These are phyloP conservation scores for Pyrrhosoma nymphula DNA, from an alignment of 2,888 invertebrate species.

Conservation along the genomic window DNA sequence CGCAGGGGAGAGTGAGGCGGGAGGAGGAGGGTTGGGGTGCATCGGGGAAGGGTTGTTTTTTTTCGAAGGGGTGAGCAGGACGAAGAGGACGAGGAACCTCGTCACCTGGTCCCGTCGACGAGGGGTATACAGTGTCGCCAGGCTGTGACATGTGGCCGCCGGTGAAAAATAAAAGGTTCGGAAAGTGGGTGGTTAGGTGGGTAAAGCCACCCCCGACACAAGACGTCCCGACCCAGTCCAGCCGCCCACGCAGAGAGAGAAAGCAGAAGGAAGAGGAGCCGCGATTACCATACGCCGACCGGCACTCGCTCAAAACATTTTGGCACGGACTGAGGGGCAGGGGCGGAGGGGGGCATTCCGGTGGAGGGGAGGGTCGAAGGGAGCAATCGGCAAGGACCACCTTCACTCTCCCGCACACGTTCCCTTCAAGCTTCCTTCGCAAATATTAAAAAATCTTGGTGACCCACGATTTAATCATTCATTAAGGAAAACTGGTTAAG, in stretches of 20 bases:
- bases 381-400: no score
- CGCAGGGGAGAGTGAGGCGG: background rate
- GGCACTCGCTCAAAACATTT: constrained; percentile 1
- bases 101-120: constrained; percentile 49
- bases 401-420: no score
- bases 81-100: background rate
- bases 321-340: background rate
- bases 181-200: background rate
- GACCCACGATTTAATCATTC: no score
- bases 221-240: background rate
- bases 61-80: background rate
- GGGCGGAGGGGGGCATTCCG: background rate
- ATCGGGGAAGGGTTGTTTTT: background rate
- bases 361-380: background rate
- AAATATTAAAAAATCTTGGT: no score
- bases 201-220: background rate
- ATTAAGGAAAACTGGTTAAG: no score
- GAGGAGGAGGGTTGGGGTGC: background rate
- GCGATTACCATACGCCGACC: constrained; percentile 10
- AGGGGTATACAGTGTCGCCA: constrained; percentile 5
- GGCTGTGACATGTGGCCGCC: constrained; percentile 57
- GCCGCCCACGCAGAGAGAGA: background rate
- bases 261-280: no score
- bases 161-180: background rate
- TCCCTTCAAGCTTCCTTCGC: no score